Evolutionary conservation across 2,797 vertebrate species (phyloP).

Genomic region (Acanthiza pusilla): DNA sequence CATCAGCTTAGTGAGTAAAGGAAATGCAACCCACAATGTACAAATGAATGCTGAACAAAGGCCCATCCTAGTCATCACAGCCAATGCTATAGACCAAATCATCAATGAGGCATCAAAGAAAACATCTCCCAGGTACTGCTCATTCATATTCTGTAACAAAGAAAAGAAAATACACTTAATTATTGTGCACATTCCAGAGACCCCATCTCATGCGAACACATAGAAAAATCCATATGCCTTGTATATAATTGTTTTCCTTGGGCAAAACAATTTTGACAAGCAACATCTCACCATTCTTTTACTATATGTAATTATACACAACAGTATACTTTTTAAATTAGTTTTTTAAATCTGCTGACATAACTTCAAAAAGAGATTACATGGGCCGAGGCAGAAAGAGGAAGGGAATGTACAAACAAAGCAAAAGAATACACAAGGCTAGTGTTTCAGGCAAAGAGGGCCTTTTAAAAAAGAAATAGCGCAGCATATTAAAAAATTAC

Average conservation of each 20-base stretch:
- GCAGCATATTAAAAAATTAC: background rate
- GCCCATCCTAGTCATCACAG: slow-evolving; percentile 81
- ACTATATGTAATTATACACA: background rate
- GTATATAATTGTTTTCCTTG: background rate
- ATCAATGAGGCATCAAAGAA: slow-evolving; percentile 89
- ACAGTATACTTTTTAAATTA: background rate
- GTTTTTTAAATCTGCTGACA: background rate
- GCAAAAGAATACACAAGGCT: background rate
- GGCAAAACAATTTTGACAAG: background rate
- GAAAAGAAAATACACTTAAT: background rate
- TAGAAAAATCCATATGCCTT: background rate
- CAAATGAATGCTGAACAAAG: slow-evolving; percentile 91
- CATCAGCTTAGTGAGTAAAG: slow-evolving; percentile 83
- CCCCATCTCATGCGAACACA: background rate
- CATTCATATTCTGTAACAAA: slow-evolving; percentile 77
- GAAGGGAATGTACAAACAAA: background rate
- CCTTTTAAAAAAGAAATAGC: background rate
- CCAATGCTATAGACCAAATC: slow-evolving; percentile 84
- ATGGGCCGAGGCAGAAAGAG: background rate
- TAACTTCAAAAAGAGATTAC: background rate
- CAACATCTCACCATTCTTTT: background rate
- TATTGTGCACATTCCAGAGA: background rate
- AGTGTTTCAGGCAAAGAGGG: background rate
- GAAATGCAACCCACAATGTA: slow-evolving; percentile 90
- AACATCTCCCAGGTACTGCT: slow-evolving; percentile 83